phyloP scores from a whole-genome alignment of 2,113 vertebrate genomes.

The Cinclus mexicanus region DNA sequence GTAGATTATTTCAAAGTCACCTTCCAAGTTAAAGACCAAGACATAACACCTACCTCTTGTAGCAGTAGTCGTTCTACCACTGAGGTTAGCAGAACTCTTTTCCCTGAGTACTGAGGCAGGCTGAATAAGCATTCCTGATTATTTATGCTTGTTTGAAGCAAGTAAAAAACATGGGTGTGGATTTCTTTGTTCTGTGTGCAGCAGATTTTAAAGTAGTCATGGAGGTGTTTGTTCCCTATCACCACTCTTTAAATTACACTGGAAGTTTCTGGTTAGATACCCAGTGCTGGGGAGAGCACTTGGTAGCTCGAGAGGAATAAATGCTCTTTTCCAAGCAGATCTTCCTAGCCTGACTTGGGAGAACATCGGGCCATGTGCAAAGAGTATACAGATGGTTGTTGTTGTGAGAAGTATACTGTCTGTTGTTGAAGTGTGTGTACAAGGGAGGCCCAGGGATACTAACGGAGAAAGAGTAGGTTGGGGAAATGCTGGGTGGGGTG shows the following conservation, averaged over 20 bases:
- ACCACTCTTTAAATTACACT: not conserved
- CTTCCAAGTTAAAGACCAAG: not conserved
- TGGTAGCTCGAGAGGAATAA: not conserved
- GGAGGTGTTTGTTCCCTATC: not conserved
- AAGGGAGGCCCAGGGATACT: not conserved
- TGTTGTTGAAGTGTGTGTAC: not conserved
- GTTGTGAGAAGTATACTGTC: not conserved
- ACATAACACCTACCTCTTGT: rapidly evolving
- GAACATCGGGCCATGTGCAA: rapidly evolving
- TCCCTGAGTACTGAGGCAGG: not conserved
- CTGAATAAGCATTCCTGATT: not conserved
- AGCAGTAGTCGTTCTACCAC: not conserved
- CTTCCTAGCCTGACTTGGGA: not conserved
- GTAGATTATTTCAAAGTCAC: not conserved
- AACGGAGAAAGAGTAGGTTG: not conserved
- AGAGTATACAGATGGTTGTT: not conserved
- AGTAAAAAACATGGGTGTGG: not conserved
- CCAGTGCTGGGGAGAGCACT: not conserved
- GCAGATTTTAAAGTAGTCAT: not conserved
- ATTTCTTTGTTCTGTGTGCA: not conserved
- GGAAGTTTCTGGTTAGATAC: not conserved
- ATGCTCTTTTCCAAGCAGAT: not conserved
- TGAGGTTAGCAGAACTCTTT: not conserved
- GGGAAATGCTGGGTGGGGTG: not conserved
- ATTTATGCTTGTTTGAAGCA: not conserved